These are phyloP conservation scores for Plagodis dolabraria DNA, from an alignment of 2,888 invertebrate species.

Conservation along the genomic window DNA sequence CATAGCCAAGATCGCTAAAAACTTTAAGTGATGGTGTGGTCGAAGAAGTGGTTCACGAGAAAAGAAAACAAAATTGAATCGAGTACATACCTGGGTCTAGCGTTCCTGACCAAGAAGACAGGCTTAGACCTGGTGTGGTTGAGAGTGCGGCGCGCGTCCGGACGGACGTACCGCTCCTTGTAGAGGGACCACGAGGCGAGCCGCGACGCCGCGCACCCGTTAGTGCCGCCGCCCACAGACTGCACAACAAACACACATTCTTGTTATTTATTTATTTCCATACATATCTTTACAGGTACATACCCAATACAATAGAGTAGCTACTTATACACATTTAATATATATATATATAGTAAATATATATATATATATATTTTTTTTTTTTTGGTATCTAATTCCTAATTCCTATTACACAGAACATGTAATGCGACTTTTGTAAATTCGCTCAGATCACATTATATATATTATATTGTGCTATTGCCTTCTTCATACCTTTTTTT, in stretches of 20 bases:
- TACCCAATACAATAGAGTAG: no score
- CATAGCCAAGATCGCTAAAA: no score
- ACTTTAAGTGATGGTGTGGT: not conserved
- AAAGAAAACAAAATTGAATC: not conserved
- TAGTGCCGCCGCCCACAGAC: conserved; percentile 5
- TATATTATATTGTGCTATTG: no score
- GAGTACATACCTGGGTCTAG: conserved; percentile 41
- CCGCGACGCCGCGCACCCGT: conserved; percentile 52
- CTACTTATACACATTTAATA: no score
- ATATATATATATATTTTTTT: no score
- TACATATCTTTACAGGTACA: no score
- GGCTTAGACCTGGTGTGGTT: conserved; percentile 55
- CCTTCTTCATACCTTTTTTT: no score
- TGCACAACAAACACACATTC: not conserved
- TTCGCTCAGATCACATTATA: no score
- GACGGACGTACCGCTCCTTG: conserved; percentile 57
- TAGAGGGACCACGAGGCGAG: conserved; percentile 67
- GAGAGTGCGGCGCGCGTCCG: conserved; percentile 65
- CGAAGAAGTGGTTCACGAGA: not conserved
- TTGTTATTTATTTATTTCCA: not conserved
- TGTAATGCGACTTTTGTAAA: no score
- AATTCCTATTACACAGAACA: no score
- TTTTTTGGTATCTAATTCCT: no score
- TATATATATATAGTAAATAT: no score
- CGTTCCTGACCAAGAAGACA: conserved; percentile 64